Evolutionary conservation across 2,797 vertebrate genomes (phyloP), one percentile per base, ranked within the genome.

Genomic region (Hoplostethus atlanticus): DNA sequence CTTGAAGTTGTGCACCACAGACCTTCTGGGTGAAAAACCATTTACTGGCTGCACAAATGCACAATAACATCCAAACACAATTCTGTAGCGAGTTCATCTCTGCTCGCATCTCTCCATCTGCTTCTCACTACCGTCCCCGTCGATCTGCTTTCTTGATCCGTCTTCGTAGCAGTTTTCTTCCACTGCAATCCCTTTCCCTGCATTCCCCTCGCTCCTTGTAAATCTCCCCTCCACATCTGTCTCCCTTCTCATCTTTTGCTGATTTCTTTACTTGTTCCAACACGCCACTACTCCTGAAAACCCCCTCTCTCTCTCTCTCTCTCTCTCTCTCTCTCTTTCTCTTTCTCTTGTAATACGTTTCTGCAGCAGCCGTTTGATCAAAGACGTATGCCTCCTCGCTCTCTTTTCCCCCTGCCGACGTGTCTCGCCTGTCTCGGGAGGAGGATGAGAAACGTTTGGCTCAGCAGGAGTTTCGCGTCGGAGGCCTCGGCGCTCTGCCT

Each of bases 391-490:
- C 48, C 60, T 36, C 25, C 5, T 50, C 1, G 5, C 13, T 15
- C 52, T 34, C 65, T 6, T 31, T 17, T 10, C 62, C 55, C 67
- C 21, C 21, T 1, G 21, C 21, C 21, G 21, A 21, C 31, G 16
- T 38, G 30, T 70, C 34, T 28, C 38, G 10, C 30, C 0, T 56
- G 73, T 77, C 55, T 80, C 12, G 16, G 61, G 57, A 53, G 68
- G 68, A 62, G 68, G 72, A 84, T 77, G 80, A 74, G 65, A 80
- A 73, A 67, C 47, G 76, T 66, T 79, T 68, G 76, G 71, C 75
- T 82, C 71, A 80, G 71, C 52, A 21, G 73, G 73, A 66, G 73
- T 17, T 64, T 57, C 0, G 8, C 10, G 48, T 36, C 12, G 2
- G 69, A 68, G 55, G 71, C 66, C 34, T 66, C 53, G 0, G n/a